Evolutionary conservation across 2,888 invertebrate genomes (phyloP).

Genomic region (Drosophila ochracea): DNA sequence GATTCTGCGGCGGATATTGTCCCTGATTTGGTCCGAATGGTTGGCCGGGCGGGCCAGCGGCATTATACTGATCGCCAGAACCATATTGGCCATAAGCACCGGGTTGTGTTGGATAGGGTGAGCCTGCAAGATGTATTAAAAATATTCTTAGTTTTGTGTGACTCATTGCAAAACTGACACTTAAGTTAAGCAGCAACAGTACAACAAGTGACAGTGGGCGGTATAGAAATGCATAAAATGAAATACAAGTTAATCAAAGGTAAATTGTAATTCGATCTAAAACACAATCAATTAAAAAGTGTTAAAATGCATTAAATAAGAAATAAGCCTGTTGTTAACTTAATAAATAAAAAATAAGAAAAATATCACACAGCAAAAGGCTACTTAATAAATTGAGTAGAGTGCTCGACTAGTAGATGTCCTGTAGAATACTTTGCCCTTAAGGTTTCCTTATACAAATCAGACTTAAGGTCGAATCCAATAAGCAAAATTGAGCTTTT

Average conservation of each 20-base stretch:
- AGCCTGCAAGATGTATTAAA: slow-evolving; percentile 71
- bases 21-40: slow-evolving; percentile 88
- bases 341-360: not conserved
- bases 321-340: not conserved
- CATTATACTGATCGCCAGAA: slow-evolving; percentile 87
- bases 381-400: not conserved
- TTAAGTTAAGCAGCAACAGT: not conserved
- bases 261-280: not conserved
- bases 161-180: not conserved
- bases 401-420: not conserved
- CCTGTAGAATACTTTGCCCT: not conserved
- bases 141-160: slow-evolving; percentile 5
- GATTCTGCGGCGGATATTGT: slow-evolving; percentile 89
- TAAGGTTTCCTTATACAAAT: too few relatives aligned
- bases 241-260: not conserved
- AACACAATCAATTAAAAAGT: not conserved
- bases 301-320: not conserved
- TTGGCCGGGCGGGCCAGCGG: slow-evolving; percentile 86
- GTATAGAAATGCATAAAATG: slow-evolving; percentile 10
- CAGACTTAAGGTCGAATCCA: not conserved
- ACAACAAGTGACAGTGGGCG: slow-evolving; percentile 8
- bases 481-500: not conserved
- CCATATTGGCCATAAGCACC: slow-evolving; percentile 89
- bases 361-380: not conserved
- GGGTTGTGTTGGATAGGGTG: slow-evolving; percentile 88